Evolutionary conservation across 2,888 invertebrate genomes (phyloP), one percentile per base, ranked within the genome.

Genomic region (Drosophila kuntzei): DNA sequence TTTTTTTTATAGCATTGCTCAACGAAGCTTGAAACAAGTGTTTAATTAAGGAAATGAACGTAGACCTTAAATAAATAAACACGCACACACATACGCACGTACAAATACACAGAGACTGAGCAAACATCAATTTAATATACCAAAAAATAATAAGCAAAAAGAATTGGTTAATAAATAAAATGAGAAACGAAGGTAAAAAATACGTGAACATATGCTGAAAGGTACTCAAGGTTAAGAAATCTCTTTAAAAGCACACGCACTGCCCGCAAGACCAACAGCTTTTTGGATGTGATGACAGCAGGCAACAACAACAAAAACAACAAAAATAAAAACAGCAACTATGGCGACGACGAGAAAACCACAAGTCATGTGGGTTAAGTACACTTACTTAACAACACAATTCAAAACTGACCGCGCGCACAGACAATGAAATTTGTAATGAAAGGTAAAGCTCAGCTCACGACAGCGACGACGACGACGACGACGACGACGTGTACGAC

Each of bases 191-290:
- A 62, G 46, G 54, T 46, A 57, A 61, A 64, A 36, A 46, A 43
- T 67, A 64, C 61, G 34, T 62, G 39, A 49, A 55, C 46, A 47
- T 76, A 63, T 72, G 76, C 77, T 83, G 69, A 83, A 78, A 88
- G 87, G 84, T 80, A 83, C 89, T 89, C 89, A 85, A 85, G 89
- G 89, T 89, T 85, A 89, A 76, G 71, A 87, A 89, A 87, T 81
- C 82, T 76, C 79, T 84, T 78, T 81, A 71, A 77, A 66, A 71
- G 72, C 65, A 65, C 77, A 80, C 77, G 80, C 77, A 80, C 75
- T 71, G 82, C 54, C 11, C 67, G 63, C 51, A 63, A 63, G 77
- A 73, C 64, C 58, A 76, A 87, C 77, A 86, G 80, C 87, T 80
- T 88, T 87, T 80, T 83, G 67, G 71, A 69, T 72, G 84, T 84